Conservation (phyloP, 2,888 invertebrate species). For the Tetheella fluctuosa region DNA sequence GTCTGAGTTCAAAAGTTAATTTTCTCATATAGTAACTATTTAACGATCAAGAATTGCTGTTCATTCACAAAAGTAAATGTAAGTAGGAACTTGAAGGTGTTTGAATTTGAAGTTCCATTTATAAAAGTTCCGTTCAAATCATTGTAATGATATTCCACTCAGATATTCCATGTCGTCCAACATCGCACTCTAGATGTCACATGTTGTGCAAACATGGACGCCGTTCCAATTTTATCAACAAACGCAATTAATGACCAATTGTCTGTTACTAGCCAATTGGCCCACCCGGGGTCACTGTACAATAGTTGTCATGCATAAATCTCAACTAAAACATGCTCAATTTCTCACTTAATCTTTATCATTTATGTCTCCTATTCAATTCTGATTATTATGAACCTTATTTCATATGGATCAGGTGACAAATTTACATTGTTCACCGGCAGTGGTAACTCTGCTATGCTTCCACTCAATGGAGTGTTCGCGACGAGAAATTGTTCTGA, state of each 20-base stretch:
- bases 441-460: conserved; percentile 44
- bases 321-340: conserved; percentile 72
- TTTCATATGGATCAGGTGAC: conserved; percentile 40
- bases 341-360: conserved; percentile 69
- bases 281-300: conserved; percentile 52
- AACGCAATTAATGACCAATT: conserved; percentile 75
- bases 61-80: conserved; percentile 23
- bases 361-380: conserved; percentile 35
- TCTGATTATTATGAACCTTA: conserved; percentile 46
- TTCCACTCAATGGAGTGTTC: conserved; percentile 56
- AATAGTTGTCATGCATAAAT: conserved; percentile 68
- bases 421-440: conserved; percentile 47
- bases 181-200: conserved; percentile 31
- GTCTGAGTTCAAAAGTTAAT: conserved; percentile 7
- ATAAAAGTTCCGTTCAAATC: conserved; percentile 2
- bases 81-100: neutral
- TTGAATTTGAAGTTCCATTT: neutral
- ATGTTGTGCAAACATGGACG: conserved; percentile 61
- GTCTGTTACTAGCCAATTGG: conserved; percentile 54
- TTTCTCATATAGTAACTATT: conserved; percentile 15
- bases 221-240: conserved; percentile 72
- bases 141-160: conserved; percentile 32
- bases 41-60: conserved; percentile 2
- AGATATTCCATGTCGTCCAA: conserved; percentile 24
- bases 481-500: conserved; percentile 67